A percentile compares a stretch with the other conserved stretches of the same genome.
Evolutionary conservation across 2,113 vertebrate genomes (phyloP).

Genomic region (Brachyistius frenatus): DNA sequence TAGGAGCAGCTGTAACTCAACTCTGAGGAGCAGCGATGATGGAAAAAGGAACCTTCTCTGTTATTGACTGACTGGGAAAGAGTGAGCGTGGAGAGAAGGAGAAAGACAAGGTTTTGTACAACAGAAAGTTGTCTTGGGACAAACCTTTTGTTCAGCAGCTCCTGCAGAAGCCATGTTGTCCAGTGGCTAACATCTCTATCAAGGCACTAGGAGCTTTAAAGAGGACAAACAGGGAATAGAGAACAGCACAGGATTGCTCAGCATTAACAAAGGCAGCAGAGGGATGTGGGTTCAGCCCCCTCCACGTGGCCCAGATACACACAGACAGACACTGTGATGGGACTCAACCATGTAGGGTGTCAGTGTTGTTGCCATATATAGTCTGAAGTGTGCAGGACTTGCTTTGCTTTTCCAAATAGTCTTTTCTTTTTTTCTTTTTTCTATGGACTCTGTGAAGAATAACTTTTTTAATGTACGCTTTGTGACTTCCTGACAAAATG

Average conservation of each 20-base stretch:
- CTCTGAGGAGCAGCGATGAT: conserved; percentile 61
- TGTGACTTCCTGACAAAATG: conserved; percentile 82
- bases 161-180: conserved; percentile 17
- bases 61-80: conserved; percentile 31
- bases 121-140: conserved; percentile 6
- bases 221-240: not conserved
- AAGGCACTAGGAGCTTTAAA: not conserved
- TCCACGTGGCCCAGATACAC: conserved; percentile 53
- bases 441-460: conserved; percentile 5
- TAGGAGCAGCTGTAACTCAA: conserved; percentile 84
- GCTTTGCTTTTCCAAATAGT: conserved; percentile 21
- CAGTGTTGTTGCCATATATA: not conserved
- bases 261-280: conserved; percentile 42
- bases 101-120: not conserved
- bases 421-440: not conserved
- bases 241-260: conserved; percentile 21
- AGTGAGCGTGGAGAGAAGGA: conserved; percentile 24
- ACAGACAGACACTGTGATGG: conserved; percentile 74
- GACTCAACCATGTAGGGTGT: conserved; percentile 72
- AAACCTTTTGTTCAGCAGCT: conserved; percentile 13
- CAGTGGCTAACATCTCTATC: conserved; percentile 39
- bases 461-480: conserved; percentile 31
- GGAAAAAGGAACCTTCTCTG: conserved; percentile 51
- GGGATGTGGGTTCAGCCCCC: conserved; percentile 67
- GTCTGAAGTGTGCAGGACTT: conserved; percentile 26